Base-by-base conservation (phyloP, 2,113 vertebrate species). In the Oreochromis aureus region DNA sequence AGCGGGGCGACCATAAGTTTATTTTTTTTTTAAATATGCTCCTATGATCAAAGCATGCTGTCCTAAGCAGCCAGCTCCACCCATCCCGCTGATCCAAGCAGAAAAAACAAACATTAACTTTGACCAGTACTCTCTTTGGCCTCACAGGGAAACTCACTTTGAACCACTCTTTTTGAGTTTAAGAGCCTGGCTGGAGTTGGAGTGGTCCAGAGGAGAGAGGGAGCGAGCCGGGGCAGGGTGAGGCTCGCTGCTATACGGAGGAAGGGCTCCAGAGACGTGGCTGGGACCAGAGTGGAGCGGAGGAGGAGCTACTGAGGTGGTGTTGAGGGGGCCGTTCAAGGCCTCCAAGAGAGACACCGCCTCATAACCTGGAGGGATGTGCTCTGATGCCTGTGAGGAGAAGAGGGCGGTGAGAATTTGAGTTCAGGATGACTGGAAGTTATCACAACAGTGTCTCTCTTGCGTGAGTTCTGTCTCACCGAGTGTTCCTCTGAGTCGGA, bases 401-500 rank as follows among this genome's bases (percentile, higher is more conserved):
- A 73, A n/a, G 8, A 48, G 11, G 34, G 32, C 7, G 2, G 5
- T 1, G 3, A 5, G 41, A 18, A 79, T 18, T 9, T 88, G n/a
- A 85, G 58, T 32, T 39, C 2, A 36, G 13, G 16, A 13, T 3
- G 3, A 30, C 19, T 16, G 8, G 8, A 16, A 56, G n/a, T 4
- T 2, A 30, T 63, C 3, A 3, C 41, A 19, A 36, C 22, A 56
- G 34, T 10, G 6, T 7, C 34, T 9, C 22, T 5, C 80, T 8
- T 18, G 1, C 2, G 56, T 46, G 12, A 0, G 16, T 22, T 39
- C 2, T 24, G 36, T 19, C 97, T 96, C 93, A 99, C 98, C 84
- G 98, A 98, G 86, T 98, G 98, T 76, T 99, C 99, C 89, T 99
- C 99, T 0, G 98, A 98, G 94, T 99, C 98, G 0, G 98, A 98